A percentile compares a stretch with the other conserved stretches of the same genome.
Evolutionary conservation across 2,113 vertebrate species (phyloP).

Genomic region (Corythaixoides concolor): DNA sequence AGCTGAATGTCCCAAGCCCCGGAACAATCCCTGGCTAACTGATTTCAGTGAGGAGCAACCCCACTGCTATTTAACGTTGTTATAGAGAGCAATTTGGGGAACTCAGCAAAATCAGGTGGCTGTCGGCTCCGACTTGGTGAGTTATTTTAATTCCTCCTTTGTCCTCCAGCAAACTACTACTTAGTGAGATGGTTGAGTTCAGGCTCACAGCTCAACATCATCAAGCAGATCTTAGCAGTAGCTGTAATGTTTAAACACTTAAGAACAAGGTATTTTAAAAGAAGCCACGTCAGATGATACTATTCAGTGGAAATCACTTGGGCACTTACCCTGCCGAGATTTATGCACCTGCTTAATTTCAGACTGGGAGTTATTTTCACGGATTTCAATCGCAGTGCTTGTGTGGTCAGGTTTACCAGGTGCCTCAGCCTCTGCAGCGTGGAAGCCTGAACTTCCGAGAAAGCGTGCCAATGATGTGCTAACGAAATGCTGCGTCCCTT

Average conservation of each 20-base stretch:
- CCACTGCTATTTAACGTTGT: rapidly evolving
- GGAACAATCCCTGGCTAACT: neutral
- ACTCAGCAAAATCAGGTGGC: neutral
- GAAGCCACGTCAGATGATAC: neutral
- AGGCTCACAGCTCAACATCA: neutral
- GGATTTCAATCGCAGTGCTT: neutral
- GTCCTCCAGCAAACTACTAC: neutral
- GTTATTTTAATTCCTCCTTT: neutral
- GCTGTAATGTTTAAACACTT: neutral
- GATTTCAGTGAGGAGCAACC: neutral
- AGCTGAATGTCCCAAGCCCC: neutral
- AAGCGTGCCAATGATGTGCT: neutral
- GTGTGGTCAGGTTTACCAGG: neutral
- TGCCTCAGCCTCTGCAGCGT: neutral
- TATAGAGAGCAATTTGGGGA: neutral
- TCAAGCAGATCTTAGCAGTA: neutral
- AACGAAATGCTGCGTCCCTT: neutral
- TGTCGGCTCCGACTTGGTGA: neutral
- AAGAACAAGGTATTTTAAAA: neutral
- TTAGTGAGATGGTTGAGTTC: neutral
- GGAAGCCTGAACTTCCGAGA: neutral
- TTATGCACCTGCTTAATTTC: neutral
- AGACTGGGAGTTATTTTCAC: neutral
- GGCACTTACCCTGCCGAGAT: neutral
- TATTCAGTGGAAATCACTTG: neutral